A percentile compares a stretch with the other conserved stretches of the same genome.
phyloP scores from a whole-genome alignment of 2,113 vertebrate genomes.

The Kryptolebias marmoratus region DNA sequence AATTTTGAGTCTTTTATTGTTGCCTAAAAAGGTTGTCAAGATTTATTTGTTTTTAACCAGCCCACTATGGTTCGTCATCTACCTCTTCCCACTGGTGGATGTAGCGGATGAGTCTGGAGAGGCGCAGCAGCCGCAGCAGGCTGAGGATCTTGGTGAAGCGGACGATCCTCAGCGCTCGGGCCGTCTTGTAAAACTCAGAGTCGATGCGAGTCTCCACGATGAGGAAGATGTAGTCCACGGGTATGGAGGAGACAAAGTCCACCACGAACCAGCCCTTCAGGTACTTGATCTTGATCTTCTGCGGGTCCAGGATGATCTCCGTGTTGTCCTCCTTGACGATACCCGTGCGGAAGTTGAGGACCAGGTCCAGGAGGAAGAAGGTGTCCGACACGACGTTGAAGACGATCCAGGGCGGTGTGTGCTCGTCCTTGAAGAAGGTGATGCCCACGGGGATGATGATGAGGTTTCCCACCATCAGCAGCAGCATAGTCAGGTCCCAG shows the following conservation, averaged over 20 bases:
- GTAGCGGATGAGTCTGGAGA: conserved; percentile 96
- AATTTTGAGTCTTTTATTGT: background rate
- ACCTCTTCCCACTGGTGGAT: conserved; percentile 99
- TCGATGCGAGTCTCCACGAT: conserved; percentile 98
- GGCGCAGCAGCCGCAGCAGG: conserved; percentile 90
- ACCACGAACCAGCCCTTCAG: conserved; percentile 98
- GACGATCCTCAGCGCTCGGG: conserved; percentile 94
- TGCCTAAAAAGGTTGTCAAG: background rate
- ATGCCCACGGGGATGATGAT: conserved; percentile 99
- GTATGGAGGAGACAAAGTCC: conserved; percentile 99
- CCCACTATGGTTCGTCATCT: conserved; percentile 49
- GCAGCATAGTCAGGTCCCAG: conserved; percentile 98
- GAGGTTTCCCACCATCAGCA: conserved; percentile 98
- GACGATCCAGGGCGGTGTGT: conserved; percentile 98
- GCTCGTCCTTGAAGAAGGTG: conserved; percentile 99
- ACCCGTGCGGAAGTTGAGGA: conserved; percentile 98
- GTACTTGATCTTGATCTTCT: conserved; percentile 97
- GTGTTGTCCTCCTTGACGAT: conserved; percentile 99
- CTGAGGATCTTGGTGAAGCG: conserved; percentile 99
- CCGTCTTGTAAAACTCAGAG: conserved; percentile 98
- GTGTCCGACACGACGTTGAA: conserved; percentile 99
- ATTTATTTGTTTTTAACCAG: background rate
- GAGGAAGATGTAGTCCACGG: conserved; percentile 99
- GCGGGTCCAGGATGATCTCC: conserved; percentile 96
- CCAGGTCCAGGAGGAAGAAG: conserved; percentile 97